These are phyloP conservation scores for Cyanoliseus patagonus DNA, from an alignment of 2,113 vertebrate genomes.

Conservation along the genomic window DNA sequence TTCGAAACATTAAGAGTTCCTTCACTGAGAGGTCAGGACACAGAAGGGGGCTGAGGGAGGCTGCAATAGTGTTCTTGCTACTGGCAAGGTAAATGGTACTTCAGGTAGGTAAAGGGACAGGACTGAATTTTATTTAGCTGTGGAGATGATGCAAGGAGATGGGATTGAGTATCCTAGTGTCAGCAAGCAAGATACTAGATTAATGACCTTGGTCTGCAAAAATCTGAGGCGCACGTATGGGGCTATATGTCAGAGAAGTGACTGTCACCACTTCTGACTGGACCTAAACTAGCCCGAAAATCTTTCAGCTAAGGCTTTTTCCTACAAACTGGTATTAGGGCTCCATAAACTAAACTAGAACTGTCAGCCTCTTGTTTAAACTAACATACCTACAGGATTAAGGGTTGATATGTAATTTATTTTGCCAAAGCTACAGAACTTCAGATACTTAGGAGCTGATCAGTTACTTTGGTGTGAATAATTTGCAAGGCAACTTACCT, in stretches of 20 bases:
- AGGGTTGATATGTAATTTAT: neutral
- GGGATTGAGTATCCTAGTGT: neutral
- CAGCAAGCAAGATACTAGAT: neutral
- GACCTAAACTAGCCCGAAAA: neutral
- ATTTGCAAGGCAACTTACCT: conserved; percentile 73
- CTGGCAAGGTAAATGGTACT: neutral
- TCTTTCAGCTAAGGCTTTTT: neutral
- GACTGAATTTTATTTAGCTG: neutral
- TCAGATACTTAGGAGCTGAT: neutral
- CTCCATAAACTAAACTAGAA: neutral
- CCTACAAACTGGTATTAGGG: neutral
- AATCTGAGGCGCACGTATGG: neutral
- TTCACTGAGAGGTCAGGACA: neutral
- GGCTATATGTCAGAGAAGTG: neutral
- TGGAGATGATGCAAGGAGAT: neutral
- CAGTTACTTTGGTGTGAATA: neutral
- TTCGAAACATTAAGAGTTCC: neutral
- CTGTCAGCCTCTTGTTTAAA: neutral
- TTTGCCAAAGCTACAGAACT: neutral
- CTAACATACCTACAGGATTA: neutral
- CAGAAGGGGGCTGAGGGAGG: neutral
- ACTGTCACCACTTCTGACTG: neutral
- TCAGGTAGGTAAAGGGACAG: neutral
- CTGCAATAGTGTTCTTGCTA: neutral
- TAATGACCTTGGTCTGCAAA: neutral